Percentiles rank a stretch among this genome's conserved stretches.
These are phyloP conservation scores for Aphidius ervi DNA, from an alignment of 1,140 invertebrate genomes.

Conservation along the genomic window DNA sequence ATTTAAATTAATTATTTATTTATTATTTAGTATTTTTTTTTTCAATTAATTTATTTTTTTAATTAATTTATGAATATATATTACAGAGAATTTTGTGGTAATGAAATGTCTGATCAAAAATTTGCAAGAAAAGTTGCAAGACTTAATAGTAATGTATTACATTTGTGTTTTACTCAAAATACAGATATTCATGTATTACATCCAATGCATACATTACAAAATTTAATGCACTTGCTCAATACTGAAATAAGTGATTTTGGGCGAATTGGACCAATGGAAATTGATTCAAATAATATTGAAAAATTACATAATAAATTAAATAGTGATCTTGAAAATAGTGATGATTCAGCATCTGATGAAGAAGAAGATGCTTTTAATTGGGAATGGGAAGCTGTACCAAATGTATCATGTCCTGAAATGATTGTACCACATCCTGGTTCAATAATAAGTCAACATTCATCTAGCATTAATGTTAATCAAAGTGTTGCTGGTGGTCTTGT, in stretches of 20 bases:
- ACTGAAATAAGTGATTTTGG: slow-evolving; percentile 64
- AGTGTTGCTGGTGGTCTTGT: slow-evolving; percentile 62
- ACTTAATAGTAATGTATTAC: slow-evolving; percentile 77
- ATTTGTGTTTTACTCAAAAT: slow-evolving; percentile 76
- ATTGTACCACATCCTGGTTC: slow-evolving; percentile 43
- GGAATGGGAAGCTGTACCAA: slow-evolving; percentile 67
- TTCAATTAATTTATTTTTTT: slow-evolving; percentile 17
- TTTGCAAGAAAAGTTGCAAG: slow-evolving; percentile 71
- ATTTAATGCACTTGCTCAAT: slow-evolving; percentile 69
- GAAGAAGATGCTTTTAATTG: slow-evolving; percentile 62
- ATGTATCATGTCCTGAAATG: slow-evolving; percentile 56
- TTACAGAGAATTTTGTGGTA: slow-evolving; percentile 71
- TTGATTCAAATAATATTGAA: slow-evolving; percentile 52
- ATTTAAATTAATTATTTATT: slow-evolving; percentile 13
- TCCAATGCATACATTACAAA: slow-evolving; percentile 68
- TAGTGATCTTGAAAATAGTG: slow-evolving; percentile 58
- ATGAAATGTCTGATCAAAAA: slow-evolving; percentile 66
- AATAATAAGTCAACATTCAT: slow-evolving; percentile 54
- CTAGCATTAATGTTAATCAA: slow-evolving; percentile 55
- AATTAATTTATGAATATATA: slow-evolving; percentile 20
- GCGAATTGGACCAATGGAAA: slow-evolving; percentile 59
- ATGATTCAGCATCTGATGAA: slow-evolving; percentile 64
- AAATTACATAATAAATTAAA: slow-evolving; percentile 61
- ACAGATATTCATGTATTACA: slow-evolving; percentile 62
- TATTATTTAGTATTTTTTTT: slow-evolving; percentile 12